Evolutionary conservation across 2,888 invertebrate genomes (phyloP).

Genomic region (Anoplius nigerrimus): DNA sequence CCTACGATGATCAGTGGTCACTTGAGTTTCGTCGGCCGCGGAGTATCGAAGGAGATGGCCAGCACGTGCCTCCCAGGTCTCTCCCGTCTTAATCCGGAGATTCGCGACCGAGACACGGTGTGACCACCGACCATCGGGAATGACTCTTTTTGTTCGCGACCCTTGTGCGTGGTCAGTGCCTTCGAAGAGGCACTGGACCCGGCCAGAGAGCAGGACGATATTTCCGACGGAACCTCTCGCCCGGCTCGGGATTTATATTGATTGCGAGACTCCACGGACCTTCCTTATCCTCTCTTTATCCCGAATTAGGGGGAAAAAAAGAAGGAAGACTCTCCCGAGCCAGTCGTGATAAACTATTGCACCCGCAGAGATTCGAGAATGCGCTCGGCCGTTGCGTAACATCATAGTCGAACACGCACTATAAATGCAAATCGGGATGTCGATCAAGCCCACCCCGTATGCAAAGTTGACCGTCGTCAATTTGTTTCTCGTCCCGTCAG

Average conservation of each 20-base stretch:
- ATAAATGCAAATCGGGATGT: conserved; percentile 30
- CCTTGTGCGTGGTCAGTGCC: conserved; percentile 58
- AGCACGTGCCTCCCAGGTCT: conserved; percentile 58
- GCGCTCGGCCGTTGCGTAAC: no score
- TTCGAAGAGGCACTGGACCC: not conserved
- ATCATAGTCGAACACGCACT: conserved; percentile 8
- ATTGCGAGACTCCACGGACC: no score
- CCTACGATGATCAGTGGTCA: conserved; percentile 64
- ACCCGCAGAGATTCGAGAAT: no score
- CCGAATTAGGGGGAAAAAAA: no score
- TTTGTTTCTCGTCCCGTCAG: conserved; percentile 40
- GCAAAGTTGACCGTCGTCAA: conserved; percentile 14
- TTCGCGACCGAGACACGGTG: conserved; percentile 59
- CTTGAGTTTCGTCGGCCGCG: conserved; percentile 52
- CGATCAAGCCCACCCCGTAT: conserved; percentile 12
- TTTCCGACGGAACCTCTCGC: conserved; percentile 28
- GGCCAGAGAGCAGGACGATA: conserved; percentile 22
- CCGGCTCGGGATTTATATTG: conserved; percentile 5
- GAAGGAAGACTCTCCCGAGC: no score
- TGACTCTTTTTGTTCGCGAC: conserved; percentile 39
- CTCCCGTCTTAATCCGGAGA: conserved; percentile 65
- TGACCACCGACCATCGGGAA: conserved; percentile 14
- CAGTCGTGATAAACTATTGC: no score
- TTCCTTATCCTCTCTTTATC: no score
- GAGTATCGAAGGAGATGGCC: conserved; percentile 52